These are phyloP conservation scores for Theodoxus fluviatilis DNA, from an alignment of 2,888 invertebrate genomes.

Conservation along the genomic window DNA sequence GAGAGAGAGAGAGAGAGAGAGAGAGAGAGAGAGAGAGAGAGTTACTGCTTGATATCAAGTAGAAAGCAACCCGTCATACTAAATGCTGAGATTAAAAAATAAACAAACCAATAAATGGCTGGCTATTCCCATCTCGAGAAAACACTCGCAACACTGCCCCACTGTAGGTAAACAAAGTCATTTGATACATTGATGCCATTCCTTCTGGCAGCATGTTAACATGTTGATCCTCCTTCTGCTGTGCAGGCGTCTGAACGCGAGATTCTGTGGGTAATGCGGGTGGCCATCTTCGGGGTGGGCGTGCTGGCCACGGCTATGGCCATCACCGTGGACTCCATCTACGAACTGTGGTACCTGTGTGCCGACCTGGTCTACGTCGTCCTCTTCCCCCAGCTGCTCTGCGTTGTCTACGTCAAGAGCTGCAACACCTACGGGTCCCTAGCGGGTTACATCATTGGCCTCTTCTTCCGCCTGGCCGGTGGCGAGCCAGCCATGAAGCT, in stretches of 20 bases:
- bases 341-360: conserved; percentile 98
- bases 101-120: no score
- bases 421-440: conserved; percentile 98
- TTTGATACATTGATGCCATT: no score
- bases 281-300: conserved; percentile 89
- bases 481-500: conserved; percentile 60
- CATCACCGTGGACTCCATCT: conserved; percentile 94
- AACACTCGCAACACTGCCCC: no score
- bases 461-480: conserved; percentile 59
- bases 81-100: no score
- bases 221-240: conserved; percentile 21
- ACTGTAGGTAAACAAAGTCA: no score
- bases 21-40: no score
- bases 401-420: conserved; percentile 94
- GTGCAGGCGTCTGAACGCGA: conserved; percentile 92
- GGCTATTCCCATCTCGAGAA: background rate
- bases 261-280: conserved; percentile 87
- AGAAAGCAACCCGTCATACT: no score
- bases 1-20: no score
- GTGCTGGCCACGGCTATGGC: conserved; percentile 91
- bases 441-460: conserved; percentile 63
- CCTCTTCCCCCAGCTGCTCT: conserved; percentile 95
- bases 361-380: conserved; percentile 98
- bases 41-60: no score
- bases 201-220: background rate